phyloP scores from a whole-genome alignment of 1,140 invertebrate species.

The Nasonia longicornis region DNA sequence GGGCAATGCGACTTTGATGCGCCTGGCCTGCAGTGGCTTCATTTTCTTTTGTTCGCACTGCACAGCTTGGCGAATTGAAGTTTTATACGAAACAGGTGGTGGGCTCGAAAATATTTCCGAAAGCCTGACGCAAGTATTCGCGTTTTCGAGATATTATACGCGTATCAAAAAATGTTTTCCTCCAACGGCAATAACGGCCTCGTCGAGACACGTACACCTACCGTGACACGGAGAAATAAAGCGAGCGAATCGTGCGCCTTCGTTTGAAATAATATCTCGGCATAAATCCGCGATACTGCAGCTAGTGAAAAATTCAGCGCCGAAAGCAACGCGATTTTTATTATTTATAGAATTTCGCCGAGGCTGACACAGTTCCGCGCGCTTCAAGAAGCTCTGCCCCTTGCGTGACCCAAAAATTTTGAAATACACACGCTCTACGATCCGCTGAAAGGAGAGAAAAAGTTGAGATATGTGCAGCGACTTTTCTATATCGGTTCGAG shows the following conservation, averaged over 20 bases:
- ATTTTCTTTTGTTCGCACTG: too few relatives aligned
- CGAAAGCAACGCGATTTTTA: not conserved
- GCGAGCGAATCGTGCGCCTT: not conserved
- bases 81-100: not conserved
- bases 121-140: not conserved
- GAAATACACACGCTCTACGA: not conserved
- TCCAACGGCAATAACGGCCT: not conserved
- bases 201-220: not conserved
- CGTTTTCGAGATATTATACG: too few relatives aligned
- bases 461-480: not conserved
- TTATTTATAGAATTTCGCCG: slow-evolving; percentile 31
- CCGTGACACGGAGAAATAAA: not conserved
- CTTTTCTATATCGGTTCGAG: not conserved
- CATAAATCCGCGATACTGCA: not conserved
- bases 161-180: not conserved
- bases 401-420: slow-evolving; percentile 32
- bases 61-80: too few relatives aligned
- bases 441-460: slow-evolving; percentile 5
- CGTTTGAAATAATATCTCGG: too few relatives aligned
- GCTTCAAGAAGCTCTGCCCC: slow-evolving; percentile 8
- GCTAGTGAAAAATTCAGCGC: not conserved
- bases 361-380: slow-evolving; percentile 18
- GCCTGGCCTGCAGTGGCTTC: too few relatives aligned
- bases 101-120: not conserved
- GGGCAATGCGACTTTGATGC: too few relatives aligned